Conservation (phyloP, 1,140 invertebrate genomes). For the Cotesia glomerata region DNA sequence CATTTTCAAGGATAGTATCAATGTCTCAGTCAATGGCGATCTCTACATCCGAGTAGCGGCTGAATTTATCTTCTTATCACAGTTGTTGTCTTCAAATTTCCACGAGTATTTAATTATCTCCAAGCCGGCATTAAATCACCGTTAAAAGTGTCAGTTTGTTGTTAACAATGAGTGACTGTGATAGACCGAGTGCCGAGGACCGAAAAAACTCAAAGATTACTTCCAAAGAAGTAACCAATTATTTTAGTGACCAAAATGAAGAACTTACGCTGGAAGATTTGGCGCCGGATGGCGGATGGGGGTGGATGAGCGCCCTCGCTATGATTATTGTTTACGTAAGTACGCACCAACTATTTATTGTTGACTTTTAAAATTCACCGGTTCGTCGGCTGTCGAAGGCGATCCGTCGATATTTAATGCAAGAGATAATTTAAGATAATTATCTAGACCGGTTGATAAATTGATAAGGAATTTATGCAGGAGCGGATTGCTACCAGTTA, state of each 20-base stretch:
- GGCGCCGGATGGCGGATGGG: slow-evolving; percentile 67
- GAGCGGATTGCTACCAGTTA: too few species aligned
- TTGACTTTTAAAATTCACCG: not conserved
- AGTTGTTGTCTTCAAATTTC: not conserved
- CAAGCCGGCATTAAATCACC: not conserved
- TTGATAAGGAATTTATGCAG: not conserved
- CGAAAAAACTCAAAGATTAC: not conserved
- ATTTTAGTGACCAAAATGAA: slow-evolving; percentile 27
- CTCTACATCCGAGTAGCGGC: too few species aligned
- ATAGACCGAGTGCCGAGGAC: not conserved
- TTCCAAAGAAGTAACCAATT: not conserved
- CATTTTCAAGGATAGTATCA: too few species aligned
- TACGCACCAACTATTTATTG: not conserved
- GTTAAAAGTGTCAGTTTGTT: not conserved
- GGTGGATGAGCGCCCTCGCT: slow-evolving; percentile 65
- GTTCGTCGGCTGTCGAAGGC: too few species aligned
- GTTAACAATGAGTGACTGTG: not conserved
- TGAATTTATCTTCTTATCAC: too few species aligned
- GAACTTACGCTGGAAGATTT: slow-evolving; percentile 46
- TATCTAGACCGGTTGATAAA: not conserved
- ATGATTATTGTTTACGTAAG: slow-evolving; percentile 59
- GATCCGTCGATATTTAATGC: too few species aligned
- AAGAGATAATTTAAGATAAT: not conserved
- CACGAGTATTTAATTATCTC: not conserved
- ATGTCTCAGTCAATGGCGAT: too few species aligned